A percentile compares a stretch with the other conserved stretches of the same genome.
These are phyloP conservation scores for Temnopleurus reevesii DNA, from an alignment of 53 echinoderm and acorn worm species.

Conservation along the genomic window DNA sequence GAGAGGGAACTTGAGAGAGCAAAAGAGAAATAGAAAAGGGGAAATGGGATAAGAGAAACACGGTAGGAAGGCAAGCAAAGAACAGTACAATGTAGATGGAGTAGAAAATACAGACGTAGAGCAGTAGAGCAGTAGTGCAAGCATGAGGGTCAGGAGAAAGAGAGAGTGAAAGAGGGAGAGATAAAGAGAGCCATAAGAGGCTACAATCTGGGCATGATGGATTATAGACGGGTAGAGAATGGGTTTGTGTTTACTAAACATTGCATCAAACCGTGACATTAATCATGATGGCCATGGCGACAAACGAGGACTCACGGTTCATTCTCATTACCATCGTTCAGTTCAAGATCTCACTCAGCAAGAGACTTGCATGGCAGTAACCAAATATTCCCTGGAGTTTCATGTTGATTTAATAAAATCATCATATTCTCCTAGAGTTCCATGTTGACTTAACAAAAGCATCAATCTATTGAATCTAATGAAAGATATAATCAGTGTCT, in stretches of 20 bases:
- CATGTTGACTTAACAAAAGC: too few relatives aligned
- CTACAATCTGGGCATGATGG: conserved; percentile 33
- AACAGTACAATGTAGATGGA: too few relatives aligned
- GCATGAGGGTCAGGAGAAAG: too few relatives aligned
- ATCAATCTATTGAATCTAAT: too few relatives aligned
- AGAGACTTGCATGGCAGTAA: too few relatives aligned
- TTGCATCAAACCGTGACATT: conserved; percentile 31
- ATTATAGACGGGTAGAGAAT: conserved; percentile 36
- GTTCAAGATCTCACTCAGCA: too few relatives aligned
- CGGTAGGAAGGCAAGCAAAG: neutral
- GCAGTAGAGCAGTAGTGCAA: too few relatives aligned
- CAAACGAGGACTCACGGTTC: neutral
- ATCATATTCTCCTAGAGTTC: too few relatives aligned
- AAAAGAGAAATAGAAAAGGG: neutral
- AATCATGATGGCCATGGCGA: conserved; percentile 14
- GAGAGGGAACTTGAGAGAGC: neutral
- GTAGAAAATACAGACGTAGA: too few relatives aligned
- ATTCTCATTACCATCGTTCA: neutral
- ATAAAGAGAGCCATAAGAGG: neutral
- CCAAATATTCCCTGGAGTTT: too few relatives aligned
- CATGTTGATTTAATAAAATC: too few relatives aligned
- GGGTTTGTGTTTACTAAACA: conserved; percentile 53
- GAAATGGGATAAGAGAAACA: neutral
- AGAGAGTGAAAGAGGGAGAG: neutral
- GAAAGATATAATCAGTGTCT: too few relatives aligned